phyloP scores from a whole-genome alignment of 2,797 vertebrate genomes.

The Rhinatrema bivittatum region DNA sequence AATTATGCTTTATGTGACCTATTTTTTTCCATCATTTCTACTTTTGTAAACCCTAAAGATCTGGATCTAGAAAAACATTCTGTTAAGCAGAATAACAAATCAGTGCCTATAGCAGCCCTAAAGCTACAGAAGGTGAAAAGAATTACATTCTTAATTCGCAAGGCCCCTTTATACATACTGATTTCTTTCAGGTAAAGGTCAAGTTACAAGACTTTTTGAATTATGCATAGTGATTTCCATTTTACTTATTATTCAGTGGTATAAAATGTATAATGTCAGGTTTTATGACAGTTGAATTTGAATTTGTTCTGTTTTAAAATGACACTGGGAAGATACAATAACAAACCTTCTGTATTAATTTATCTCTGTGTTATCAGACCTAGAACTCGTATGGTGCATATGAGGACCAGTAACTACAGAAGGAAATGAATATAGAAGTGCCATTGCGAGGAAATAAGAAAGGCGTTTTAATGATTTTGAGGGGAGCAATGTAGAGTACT shows the following conservation, averaged over 20 bases:
- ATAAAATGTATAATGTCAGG: conserved; percentile 33
- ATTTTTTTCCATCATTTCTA: background rate
- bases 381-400: conserved; percentile 6
- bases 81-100: conserved; percentile 18
- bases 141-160: conserved; percentile 55
- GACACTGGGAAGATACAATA: conserved; percentile 21
- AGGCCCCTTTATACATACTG: conserved; percentile 27
- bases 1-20: conserved; percentile 12
- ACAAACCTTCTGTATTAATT: conserved; percentile 20
- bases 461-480: no score
- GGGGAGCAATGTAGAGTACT: no score
- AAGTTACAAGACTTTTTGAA: conserved; percentile 32
- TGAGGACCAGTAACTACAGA: conserved; percentile 1
- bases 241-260: conserved; percentile 32
- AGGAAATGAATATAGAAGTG: conserved; percentile 16
- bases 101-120: conserved; percentile 22
- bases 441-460: no score
- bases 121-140: conserved; percentile 52
- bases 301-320: conserved; percentile 29
- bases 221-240: conserved; percentile 41
- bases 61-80: conserved; percentile 7
- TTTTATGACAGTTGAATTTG: conserved; percentile 32
- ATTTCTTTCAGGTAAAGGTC: conserved; percentile 38
- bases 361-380: conserved; percentile 11
- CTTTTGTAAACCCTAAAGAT: conserved; percentile 19